Evolutionary conservation across 2,113 vertebrate species (phyloP).

Genomic region (Ctenodactylus gundi): DNA sequence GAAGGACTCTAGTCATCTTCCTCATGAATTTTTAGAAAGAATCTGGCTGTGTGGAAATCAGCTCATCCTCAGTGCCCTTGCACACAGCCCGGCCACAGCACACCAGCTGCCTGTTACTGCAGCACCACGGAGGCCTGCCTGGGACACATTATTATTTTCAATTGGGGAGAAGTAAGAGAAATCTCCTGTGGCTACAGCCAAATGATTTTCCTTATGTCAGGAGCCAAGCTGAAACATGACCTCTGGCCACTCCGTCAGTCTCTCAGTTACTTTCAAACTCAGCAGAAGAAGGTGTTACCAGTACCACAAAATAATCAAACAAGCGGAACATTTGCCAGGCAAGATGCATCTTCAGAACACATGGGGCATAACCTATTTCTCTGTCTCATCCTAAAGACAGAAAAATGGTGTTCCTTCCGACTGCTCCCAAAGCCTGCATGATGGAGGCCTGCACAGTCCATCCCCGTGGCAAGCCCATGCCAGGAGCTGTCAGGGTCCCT

Average conservation of each 20-base stretch:
- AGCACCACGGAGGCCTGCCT: accelerated
- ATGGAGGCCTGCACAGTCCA: not conserved
- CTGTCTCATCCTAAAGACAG: not conserved
- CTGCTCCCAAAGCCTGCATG: not conserved
- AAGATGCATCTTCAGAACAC: no score
- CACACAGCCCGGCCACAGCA: not conserved
- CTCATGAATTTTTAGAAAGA: not conserved
- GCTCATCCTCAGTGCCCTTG: not conserved
- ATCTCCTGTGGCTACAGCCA: no score
- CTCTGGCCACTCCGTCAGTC: not conserved
- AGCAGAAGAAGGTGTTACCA: not conserved
- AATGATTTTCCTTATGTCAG: not conserved
- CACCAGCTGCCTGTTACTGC: not conserved
- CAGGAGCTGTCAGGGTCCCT: accelerated
- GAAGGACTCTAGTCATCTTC: not conserved
- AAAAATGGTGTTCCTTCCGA: not conserved
- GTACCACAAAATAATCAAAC: not conserved
- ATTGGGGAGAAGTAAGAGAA: not conserved
- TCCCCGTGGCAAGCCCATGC: accelerated
- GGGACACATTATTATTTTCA: not conserved
- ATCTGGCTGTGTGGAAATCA: not conserved
- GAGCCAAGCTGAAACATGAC: not conserved
- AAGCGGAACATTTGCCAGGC: not conserved
- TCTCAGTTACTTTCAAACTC: not conserved
- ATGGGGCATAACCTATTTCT: not conserved